Percentiles rank a stretch among this genome's conserved stretches.
These are phyloP conservation scores for Astyanax mexicanus DNA, from an alignment of 2,797 vertebrate genomes.

Conservation along the genomic window DNA sequence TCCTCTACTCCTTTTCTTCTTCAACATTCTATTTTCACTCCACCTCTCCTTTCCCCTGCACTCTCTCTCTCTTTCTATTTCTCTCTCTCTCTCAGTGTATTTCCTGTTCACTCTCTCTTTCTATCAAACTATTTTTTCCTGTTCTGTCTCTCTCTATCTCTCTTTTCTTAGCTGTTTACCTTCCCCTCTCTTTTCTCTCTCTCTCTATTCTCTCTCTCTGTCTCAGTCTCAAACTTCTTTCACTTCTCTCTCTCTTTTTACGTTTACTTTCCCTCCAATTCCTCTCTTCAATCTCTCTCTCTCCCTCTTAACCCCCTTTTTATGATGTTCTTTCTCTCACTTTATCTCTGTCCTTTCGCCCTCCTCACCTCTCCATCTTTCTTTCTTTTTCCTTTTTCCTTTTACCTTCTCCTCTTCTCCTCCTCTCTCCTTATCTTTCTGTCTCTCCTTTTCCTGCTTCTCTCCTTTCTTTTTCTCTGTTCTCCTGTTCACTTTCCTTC, in stretches of 20 bases:
- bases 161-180: constrained; percentile 18
- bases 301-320: background rate
- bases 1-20: background rate
- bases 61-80: constrained; percentile 5
- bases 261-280: background rate
- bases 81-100: constrained; percentile 32
- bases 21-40: background rate
- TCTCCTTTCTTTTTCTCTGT: background rate
- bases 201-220: background rate
- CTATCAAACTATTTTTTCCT: background rate
- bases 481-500: constrained; percentile 26
- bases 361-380: too few species aligned
- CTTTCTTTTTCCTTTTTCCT: background rate
- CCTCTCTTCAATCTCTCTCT: too few species aligned
- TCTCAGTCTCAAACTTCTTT: constrained; percentile 15
- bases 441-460: constrained; percentile 12
- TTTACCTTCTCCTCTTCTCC: background rate
- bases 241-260: constrained; percentile 35
- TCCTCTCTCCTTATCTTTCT: background rate
- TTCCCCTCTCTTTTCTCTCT: too few species aligned
- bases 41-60: background rate
- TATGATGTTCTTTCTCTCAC: background rate
- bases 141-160: constrained; percentile 21
- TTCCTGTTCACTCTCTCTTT: constrained; percentile 26
- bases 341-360: background rate